These are phyloP conservation scores for Phortica magna DNA, from an alignment of 2,888 invertebrate species.

Conservation along the genomic window DNA sequence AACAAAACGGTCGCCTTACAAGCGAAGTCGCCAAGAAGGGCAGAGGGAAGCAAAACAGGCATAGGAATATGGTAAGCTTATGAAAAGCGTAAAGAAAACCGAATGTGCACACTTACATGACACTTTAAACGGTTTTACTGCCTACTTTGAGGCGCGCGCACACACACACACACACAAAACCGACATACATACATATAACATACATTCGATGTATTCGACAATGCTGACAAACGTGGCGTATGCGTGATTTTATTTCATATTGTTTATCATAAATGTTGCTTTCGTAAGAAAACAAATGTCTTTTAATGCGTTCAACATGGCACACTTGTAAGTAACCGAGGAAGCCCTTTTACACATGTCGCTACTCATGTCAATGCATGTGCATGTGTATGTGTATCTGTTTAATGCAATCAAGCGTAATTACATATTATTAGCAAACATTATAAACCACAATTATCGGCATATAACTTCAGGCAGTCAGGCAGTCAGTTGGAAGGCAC, in stretches of 20 bases:
- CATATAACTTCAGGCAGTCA: not conserved
- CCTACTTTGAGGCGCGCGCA: conserved; percentile 38
- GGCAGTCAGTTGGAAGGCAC: not conserved
- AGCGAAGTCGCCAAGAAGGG: too few species aligned
- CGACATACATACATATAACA: too few species aligned
- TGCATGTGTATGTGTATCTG: not conserved
- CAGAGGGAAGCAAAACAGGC: not conserved
- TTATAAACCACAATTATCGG: not conserved
- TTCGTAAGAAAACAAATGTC: not conserved
- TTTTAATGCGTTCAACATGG: not conserved
- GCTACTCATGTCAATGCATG: not conserved
- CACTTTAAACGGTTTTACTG: conserved; percentile 67
- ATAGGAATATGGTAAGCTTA: conserved; percentile 34
- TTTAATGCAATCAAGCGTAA: not conserved
- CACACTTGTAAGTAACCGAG: not conserved
- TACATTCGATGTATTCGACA: not conserved
- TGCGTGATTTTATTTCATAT: conserved; percentile 49
- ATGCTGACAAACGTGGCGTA: conserved; percentile 49
- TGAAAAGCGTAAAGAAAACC: conserved; percentile 48
- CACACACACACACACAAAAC: not conserved
- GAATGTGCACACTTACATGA: conserved; percentile 51
- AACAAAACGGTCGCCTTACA: conserved; percentile 47
- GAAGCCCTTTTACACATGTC: not conserved
- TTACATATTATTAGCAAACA: conserved; percentile 12
- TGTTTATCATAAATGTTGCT: not conserved